Evolutionary conservation across 2,888 invertebrate species (phyloP), one percentile per base, ranked within the genome.

Genomic region (Seladonia tumulorum): DNA sequence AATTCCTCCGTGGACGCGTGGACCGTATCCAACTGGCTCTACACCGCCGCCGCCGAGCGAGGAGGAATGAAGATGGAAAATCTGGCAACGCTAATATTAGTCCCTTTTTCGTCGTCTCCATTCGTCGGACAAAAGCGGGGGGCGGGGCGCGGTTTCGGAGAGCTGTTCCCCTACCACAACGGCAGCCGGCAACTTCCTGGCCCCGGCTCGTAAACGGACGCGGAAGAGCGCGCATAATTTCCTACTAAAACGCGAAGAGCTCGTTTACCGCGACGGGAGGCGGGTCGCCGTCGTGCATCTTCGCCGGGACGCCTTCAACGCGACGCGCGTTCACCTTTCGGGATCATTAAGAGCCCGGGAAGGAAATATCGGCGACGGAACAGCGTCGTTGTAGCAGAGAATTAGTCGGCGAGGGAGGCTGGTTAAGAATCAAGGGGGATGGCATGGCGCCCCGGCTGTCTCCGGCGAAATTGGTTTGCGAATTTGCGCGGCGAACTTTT

Each of bases 231-330:
- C 92, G 92, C 92, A 93, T 94, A 93, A 94, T 94, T 93, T 92
- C 91, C 92, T 88, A 92, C 93, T 94, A 93, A 94, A 94, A 93
- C 92, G 93, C 92, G 87, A 93, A 92, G 92, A 91, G 92, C 91
- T 94, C 93, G 92, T 93, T 92, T 88, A 90, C 85, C 83, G 83
- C 88, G 88, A 70, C 73, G 79, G 80, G 66, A 68, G 71, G 85
- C 85, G 83, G 84, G 77, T 78, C 73, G 49, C 29, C 77, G 76
- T 83, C 83, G 84, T 77, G 87, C 77, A 79, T 85, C 87, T 87
- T 79, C 81, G 53, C 35, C 71, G 80, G 53, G 70, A 77, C 87
- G 79, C 82, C 79, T 80, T 49, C 81, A 79, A 60, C 75, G 57
- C 53, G 63, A 66, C 76, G 49, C 72, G 53, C 47, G 66, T 53